These are phyloP conservation scores for Acinonyx jubatus DNA, from an alignment of 2,113 vertebrate species.

Conservation along the genomic window DNA sequence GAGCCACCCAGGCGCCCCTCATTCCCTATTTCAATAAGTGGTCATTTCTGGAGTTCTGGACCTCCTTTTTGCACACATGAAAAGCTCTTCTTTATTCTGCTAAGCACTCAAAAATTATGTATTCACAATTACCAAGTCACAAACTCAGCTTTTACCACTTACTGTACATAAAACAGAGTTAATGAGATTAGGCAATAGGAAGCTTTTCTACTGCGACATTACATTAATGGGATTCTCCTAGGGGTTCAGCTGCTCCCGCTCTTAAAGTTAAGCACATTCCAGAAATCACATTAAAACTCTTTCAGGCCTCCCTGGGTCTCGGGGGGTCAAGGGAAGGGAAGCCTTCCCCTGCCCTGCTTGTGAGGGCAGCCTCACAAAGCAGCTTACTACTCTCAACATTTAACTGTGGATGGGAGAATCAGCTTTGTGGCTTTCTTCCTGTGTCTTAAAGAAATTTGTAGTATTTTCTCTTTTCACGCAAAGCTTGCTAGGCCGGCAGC, in stretches of 20 bases:
- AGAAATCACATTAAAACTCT: constrained; percentile 64
- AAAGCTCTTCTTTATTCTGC: constrained; percentile 23
- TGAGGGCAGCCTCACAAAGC: neutral
- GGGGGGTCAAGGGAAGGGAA: neutral
- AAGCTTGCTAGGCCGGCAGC: neutral
- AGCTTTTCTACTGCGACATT: constrained; percentile 61
- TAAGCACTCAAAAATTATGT: constrained; percentile 47
- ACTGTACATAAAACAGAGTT: constrained; percentile 66
- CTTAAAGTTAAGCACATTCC: constrained; percentile 60
- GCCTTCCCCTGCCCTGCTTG: no score
- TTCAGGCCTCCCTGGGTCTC: neutral
- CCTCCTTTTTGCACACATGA: constrained; percentile 5
- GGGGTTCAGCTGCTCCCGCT: constrained; percentile 14
- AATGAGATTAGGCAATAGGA: constrained; percentile 66
- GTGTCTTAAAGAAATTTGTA: neutral
- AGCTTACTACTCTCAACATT: neutral
- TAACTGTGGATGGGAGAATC: neutral
- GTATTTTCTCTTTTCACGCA: constrained; percentile 2
- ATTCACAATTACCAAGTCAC: constrained; percentile 46
- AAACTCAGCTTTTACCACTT: constrained; percentile 63
- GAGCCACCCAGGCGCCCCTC: neutral
- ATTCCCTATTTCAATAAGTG: neutral
- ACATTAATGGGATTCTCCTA: constrained; percentile 56
- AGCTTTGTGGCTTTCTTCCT: neutral
- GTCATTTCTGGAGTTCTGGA: neutral